Base-by-base conservation (phyloP, 2,888 invertebrate genomes). In the Dynastes hyllus region DNA sequence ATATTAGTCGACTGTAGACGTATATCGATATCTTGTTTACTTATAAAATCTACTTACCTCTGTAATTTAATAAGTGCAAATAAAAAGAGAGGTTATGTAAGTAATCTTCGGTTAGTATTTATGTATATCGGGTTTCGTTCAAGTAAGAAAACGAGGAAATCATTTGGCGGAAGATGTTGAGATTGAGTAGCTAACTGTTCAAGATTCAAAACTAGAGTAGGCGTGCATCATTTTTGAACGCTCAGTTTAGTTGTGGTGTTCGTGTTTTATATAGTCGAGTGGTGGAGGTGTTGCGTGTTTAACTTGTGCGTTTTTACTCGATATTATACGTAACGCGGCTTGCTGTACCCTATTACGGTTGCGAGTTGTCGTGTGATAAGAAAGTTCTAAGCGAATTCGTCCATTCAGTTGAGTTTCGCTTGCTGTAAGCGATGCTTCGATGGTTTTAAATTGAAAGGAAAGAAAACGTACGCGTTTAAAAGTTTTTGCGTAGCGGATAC, bases 341-440 rank as follows among this genome's bases (percentile, higher is more conserved):
- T 51, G n/a, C 53, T 53, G 53, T 53, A 11, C n/a, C n/a, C 9
- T 53, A 8, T 53, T 53, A n/a, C 53, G n/a, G 5, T 2, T n/a
- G 51, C 9, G 22, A 22, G 22, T 51, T n/a, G 9, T 4, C 53
- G 5, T 6, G 11, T 61, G 61, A 61, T 61, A 61, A 61, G 61
- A 61, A 61, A 61, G 27, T 3, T 27, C 61, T 22, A 27, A 61
- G 27, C 61, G 27, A 13, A 53, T 16, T n/a, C n/a, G 53, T 53
- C 5, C 16, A 53, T 61, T 61, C 22, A 61, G 61, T 61, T 61
- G 61, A 61, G 61, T 61, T 61, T 61, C 61, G 61, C 29, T 27
- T 61, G 61, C 6, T 29, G 27, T 29, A 22, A 11, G 22, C 22
- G 27, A 61, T 29, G 61, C 9, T 61, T 61, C 61, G 61, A 9